Conservation (phyloP, 2,113 vertebrate genomes). For the Himantopus leucocephalus region DNA sequence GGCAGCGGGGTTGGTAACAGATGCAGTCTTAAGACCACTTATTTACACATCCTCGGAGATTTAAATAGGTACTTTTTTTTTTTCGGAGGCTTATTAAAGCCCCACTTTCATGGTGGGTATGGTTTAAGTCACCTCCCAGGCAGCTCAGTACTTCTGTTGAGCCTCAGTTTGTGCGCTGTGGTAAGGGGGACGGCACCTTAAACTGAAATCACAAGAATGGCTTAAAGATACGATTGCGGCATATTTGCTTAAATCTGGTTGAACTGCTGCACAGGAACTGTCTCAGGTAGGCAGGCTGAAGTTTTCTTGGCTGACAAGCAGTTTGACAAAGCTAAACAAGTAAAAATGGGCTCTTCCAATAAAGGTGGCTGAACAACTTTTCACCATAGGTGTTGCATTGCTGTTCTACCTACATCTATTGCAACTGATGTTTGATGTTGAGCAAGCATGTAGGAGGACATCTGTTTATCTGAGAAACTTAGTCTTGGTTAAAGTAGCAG, state of each 20-base stretch:
- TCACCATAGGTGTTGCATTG: not conserved
- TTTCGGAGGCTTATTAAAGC: not conserved
- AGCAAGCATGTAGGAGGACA: slow-evolving; percentile 12
- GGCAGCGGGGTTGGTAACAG: not conserved
- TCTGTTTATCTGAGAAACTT: not conserved
- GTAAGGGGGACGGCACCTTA: not conserved
- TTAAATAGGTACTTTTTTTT: not conserved
- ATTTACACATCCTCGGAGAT: not conserved
- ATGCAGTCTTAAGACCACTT: accelerated
- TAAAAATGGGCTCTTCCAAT: not conserved
- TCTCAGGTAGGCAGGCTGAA: not conserved
- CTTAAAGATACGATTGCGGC: not conserved
- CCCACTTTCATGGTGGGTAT: accelerated
- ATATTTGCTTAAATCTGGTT: not conserved
- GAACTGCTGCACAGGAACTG: not conserved
- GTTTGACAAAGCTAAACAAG: not conserved
- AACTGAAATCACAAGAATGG: not conserved
- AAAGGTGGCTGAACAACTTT: not conserved
- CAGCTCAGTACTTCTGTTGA: accelerated
- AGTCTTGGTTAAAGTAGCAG: not conserved
- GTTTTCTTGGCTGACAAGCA: not conserved
- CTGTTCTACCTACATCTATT: not conserved
- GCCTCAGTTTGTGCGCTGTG: not conserved
- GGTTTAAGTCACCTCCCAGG: not conserved
- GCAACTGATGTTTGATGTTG: not conserved